These are phyloP conservation scores for Clistopyga incitator DNA, from an alignment of 2,888 invertebrate genomes.

Conservation along the genomic window DNA sequence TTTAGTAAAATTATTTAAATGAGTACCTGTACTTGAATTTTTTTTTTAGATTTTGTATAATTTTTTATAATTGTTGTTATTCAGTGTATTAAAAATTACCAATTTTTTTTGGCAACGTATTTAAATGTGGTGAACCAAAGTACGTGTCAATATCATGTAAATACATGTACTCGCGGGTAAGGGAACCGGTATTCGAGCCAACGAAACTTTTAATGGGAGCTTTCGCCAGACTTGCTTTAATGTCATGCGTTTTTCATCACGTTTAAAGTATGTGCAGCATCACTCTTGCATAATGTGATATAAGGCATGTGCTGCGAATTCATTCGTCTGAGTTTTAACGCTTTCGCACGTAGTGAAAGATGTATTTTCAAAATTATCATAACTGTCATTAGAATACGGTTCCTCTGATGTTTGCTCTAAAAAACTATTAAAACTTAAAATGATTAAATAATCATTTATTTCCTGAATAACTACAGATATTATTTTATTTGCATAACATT, in stretches of 20 bases:
- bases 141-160: background rate
- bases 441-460: no score
- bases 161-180: background rate
- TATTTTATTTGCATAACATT: background rate
- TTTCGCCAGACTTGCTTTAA: background rate
- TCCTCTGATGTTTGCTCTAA: background rate
- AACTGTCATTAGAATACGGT: background rate
- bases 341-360: background rate
- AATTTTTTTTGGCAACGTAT: background rate
- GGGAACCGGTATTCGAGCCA: background rate
- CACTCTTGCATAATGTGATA: background rate
- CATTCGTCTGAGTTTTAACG: background rate
- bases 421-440: no score
- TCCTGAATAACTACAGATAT: background rate
- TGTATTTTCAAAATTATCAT: background rate
- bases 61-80: no score
- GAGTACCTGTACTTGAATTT: no score
- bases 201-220: background rate
- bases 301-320: background rate
- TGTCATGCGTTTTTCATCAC: background rate
- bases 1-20: no score
- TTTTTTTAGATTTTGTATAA: no score
- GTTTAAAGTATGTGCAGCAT: no score
- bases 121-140: background rate
- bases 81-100: no score